A percentile compares a stretch with the other conserved stretches of the same genome.
Evolutionary conservation across 2,797 vertebrate species (phyloP).

Genomic region (Pygocentrus nattereri): DNA sequence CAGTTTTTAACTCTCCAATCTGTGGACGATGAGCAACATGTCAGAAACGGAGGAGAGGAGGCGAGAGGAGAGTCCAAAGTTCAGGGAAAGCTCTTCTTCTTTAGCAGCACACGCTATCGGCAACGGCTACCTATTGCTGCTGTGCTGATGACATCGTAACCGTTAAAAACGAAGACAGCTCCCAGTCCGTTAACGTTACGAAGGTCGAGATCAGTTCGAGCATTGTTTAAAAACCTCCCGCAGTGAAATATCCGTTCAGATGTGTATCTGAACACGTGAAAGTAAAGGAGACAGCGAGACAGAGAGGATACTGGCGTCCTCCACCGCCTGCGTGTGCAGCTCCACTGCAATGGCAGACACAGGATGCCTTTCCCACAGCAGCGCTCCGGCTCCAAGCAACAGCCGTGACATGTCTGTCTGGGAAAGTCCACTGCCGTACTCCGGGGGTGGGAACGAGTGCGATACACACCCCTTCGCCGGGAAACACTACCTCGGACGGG

Average conservation of each 20-base stretch:
- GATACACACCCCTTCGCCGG: too few species aligned
- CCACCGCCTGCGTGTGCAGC: conserved; percentile 74
- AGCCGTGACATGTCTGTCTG: conserved; percentile 81
- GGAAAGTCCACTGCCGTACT: conserved; percentile 78
- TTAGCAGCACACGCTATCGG: background rate
- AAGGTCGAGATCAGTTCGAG: background rate
- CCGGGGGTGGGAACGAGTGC: conserved; percentile 67
- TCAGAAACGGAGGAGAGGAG: conserved; percentile 42
- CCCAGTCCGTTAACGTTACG: background rate
- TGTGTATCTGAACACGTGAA: conserved; percentile 55
- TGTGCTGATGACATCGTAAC: background rate
- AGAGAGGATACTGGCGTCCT: conserved; percentile 51
- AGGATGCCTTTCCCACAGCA: conserved; percentile 73
- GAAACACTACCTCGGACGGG: too few species aligned
- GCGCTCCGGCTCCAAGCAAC: conserved; percentile 75
- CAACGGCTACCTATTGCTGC: background rate
- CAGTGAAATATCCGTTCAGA: conserved; percentile 36
- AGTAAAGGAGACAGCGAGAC: conserved; percentile 27
- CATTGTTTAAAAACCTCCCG: background rate
- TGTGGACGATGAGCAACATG: conserved; percentile 59
- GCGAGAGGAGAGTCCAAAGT: conserved; percentile 56
- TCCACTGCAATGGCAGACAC: conserved; percentile 83
- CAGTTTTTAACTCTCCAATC: conserved; percentile 43
- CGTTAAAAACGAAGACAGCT: conserved; percentile 6
- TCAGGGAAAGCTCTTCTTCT: conserved; percentile 38